phyloP scores from a whole-genome alignment of 2,113 vertebrate species.

The Sisor rabdophorus region DNA sequence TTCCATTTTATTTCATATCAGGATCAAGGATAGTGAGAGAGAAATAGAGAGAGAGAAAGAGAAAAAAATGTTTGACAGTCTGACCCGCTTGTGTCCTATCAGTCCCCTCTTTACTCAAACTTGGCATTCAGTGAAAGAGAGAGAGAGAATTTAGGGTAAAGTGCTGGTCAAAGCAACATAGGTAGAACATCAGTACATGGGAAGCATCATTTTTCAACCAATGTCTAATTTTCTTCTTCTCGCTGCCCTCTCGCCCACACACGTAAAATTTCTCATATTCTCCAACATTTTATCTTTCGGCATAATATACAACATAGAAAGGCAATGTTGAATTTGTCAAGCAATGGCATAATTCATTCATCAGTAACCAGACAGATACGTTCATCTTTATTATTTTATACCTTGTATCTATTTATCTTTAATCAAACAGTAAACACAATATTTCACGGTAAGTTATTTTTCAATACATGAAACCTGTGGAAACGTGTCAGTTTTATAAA shows the following conservation, averaged over 20 bases:
- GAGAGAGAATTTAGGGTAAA: conserved; percentile 39
- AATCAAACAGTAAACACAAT: neutral
- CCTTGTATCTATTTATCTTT: neutral
- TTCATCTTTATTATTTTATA: neutral
- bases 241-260: neutral
- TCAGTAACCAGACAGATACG: neutral
- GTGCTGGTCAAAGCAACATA: conserved; percentile 43
- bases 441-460: neutral
- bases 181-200: conserved; percentile 31
- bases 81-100: conserved; percentile 31
- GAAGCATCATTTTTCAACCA: conserved; percentile 45
- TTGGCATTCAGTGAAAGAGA: conserved; percentile 15
- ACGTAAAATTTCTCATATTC: neutral
- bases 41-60: conserved; percentile 19
- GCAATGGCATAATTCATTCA: neutral
- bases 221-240: conserved; percentile 13
- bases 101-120: conserved; percentile 32
- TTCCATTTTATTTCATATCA: conserved; percentile 18
- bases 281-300: neutral
- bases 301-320: neutral
- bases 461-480: neutral
- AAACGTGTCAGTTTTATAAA: neutral
- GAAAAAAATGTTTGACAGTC: conserved; percentile 19
- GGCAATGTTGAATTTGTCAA: neutral
- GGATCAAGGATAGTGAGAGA: conserved; percentile 15